These are phyloP conservation scores for Tetranychus truncatus DNA, from an alignment of 2,888 invertebrate genomes.

Conservation along the genomic window DNA sequence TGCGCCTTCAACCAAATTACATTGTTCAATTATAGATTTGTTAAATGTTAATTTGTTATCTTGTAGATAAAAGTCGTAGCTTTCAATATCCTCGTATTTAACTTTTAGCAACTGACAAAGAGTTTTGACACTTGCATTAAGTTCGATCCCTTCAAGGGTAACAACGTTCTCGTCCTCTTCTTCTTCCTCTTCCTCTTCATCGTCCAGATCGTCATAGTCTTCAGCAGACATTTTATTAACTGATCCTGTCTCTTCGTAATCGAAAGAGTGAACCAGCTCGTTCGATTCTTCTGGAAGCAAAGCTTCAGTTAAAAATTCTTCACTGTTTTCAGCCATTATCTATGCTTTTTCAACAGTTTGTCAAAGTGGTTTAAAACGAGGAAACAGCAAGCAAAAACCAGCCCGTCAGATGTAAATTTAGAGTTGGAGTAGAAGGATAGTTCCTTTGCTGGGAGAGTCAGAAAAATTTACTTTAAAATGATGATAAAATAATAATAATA, in stretches of 20 bases:
- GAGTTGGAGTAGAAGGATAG: not conserved
- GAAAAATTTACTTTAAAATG: not conserved
- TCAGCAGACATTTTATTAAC: constrained; percentile 7
- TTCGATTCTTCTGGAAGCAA: not conserved
- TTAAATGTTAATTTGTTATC: constrained; percentile 14
- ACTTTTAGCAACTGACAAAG: constrained; percentile 15
- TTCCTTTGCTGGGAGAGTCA: not conserved
- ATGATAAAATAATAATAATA: not conserved
- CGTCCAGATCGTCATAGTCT: constrained; percentile 17
- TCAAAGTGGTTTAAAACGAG: not conserved
- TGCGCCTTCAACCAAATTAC: constrained; percentile 23
- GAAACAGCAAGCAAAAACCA: not conserved
- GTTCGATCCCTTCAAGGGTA: constrained; percentile 20
- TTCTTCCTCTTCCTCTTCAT: constrained; percentile 22
- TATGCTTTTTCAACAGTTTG: not conserved
- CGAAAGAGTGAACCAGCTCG: not conserved
- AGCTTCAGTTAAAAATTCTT: not conserved
- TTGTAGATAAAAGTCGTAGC: constrained; percentile 22
- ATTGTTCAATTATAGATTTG: constrained; percentile 22
- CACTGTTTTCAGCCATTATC: not conserved
- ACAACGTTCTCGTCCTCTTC: constrained; percentile 17
- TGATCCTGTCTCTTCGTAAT: not conserved
- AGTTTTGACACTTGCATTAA: constrained; percentile 15
- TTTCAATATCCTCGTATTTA: constrained; percentile 18
- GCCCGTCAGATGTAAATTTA: not conserved